Conservation (phyloP, 92 coral and sea anemone species). For the Siderastrea siderea region DNA sequence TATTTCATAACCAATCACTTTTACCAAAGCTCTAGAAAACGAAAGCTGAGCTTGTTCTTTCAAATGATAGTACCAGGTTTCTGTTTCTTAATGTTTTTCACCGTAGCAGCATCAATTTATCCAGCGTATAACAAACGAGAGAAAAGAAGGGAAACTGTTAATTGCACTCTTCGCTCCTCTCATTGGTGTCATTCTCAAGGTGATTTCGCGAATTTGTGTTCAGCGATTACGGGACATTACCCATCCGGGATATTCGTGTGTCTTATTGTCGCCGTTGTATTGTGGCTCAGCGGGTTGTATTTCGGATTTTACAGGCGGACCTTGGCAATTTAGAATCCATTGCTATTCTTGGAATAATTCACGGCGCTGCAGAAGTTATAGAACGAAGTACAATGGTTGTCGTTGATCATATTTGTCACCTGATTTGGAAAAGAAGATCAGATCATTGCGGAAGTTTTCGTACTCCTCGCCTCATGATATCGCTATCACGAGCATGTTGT, state of each 20-base stretch:
- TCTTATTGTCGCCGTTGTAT: no score
- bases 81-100: not conserved
- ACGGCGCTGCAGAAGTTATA: slow-evolving; percentile 31
- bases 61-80: no score
- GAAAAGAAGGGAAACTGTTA: no score
- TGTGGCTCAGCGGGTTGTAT: no score
- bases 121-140: not conserved
- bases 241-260: no score
- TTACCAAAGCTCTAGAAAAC: not conserved
- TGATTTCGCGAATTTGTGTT: no score
- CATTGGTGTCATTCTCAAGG: no score
- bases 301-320: no score
- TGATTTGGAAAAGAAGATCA: not conserved
- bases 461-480: slow-evolving; percentile 36
- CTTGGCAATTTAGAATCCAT: not conserved
- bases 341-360: slow-evolving; percentile 34
- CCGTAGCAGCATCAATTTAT: not conserved
- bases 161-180: no score
- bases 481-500: slow-evolving; percentile 18
- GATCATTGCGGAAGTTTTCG: slow-evolving; percentile 35
- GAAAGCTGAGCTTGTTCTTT: not conserved
- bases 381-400: slow-evolving; percentile 40
- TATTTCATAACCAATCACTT: slow-evolving; percentile 1
- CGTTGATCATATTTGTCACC: slow-evolving; percentile 1
- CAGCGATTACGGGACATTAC: no score